Evolutionary conservation across 2,888 invertebrate genomes (phyloP), one percentile per base, ranked within the genome.

Genomic region (Phengaris alcon): DNA sequence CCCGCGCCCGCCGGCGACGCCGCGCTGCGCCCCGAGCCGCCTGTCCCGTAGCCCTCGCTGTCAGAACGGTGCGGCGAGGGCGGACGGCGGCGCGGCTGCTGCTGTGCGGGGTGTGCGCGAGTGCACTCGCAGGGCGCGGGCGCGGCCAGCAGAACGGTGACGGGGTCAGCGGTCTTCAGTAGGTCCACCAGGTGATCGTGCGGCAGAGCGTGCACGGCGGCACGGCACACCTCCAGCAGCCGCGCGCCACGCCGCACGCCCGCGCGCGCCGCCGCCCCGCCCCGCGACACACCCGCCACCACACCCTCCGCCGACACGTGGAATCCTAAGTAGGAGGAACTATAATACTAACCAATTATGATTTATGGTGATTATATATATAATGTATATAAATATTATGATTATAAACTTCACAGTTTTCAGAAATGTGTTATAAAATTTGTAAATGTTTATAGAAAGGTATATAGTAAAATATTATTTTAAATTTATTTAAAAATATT

Each of bases 171-270:
- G 0, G 98, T 98, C 90, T 98, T 97, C 77, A 99, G 93, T 80
- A 98, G 92, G 88, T 98, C 98, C 54, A 98, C 97, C 95, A 98
- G 97, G 88, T 98, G 97, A 86, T 98, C 98, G 89, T 98, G 97
- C 54, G 96, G 96, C 78, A 98, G 91, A 0, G 98, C 98, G 6
- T 97, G 96, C 51, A 98, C 97, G 52, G 98, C 97, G 44, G 98
- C 96, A 87, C 97, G 97, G 84, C 97, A 97, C 82, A 97, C 97
- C 90, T 99, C 98, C 3, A 99, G 97, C 79, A 99, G 94, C 15
- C 98, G 95, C 74, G 97, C 97, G 77, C 98, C 98, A 86, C 97
- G 97, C 72, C 97, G 93, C 72, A 99, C 94, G n/a, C 98, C 99
- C 2, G 97, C 97, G 76, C 96, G 95, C 90, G 96, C 96, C 52